phyloP scores from a whole-genome alignment of 2,888 invertebrate genomes.

The Synanthedon tipuliformis region DNA sequence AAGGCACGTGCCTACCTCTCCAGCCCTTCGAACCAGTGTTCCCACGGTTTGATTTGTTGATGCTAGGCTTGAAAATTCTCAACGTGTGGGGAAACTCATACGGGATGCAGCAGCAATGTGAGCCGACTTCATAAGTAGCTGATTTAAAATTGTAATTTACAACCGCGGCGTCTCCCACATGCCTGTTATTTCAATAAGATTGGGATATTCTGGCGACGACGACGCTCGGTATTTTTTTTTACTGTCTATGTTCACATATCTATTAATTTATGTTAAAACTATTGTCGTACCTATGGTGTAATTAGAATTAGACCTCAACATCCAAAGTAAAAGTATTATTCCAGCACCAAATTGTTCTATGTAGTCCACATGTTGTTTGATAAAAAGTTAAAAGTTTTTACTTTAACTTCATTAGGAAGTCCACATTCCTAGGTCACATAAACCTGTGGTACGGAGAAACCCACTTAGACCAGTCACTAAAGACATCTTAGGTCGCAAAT shows the following conservation, averaged over 20 bases:
- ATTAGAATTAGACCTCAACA: too few species aligned
- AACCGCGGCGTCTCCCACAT: slow-evolving; percentile 11
- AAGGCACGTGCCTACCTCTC: background rate
- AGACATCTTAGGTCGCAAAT: too few species aligned
- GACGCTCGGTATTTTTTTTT: background rate
- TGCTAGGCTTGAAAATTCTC: slow-evolving; percentile 18
- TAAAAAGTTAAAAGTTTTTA: too few species aligned
- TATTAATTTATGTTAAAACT: too few species aligned
- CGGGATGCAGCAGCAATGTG: slow-evolving; percentile 27
- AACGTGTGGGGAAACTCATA: slow-evolving; percentile 26
- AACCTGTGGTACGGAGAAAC: too few species aligned
- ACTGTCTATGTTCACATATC: background rate
- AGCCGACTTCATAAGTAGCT: slow-evolving; percentile 29
- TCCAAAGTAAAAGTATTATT: too few species aligned
- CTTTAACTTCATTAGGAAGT: too few species aligned
- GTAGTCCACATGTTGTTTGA: too few species aligned
- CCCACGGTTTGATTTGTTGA: slow-evolving; percentile 15
- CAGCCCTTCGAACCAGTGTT: slow-evolving; percentile 6
- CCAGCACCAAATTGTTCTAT: too few species aligned
- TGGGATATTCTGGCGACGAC: background rate
- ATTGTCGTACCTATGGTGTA: too few species aligned
- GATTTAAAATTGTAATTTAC: slow-evolving; percentile 49
- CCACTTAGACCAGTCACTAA: too few species aligned
- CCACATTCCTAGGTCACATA: too few species aligned
- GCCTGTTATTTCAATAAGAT: slow-evolving; percentile 1